Evolutionary conservation across 2,888 invertebrate genomes (phyloP), one percentile per base, ranked within the genome.

Genomic region (Nezara viridula): DNA sequence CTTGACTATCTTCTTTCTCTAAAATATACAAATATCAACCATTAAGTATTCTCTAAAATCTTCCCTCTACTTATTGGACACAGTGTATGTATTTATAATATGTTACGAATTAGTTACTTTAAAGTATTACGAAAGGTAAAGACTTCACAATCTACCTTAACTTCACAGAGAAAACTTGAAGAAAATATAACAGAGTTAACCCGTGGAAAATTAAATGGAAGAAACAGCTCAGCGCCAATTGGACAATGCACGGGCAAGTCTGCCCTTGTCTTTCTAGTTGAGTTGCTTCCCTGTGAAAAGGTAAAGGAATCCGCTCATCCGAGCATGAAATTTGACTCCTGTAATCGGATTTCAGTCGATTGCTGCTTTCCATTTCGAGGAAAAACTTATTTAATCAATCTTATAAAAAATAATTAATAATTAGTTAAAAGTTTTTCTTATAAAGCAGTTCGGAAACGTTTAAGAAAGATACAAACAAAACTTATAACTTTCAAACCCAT

Each of bases 211-310:
- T 81, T 44, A 27, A 77, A 21, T 77, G 37, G 40, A 77, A 40
- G 77, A 77, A 77, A 77, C 2, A 24, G 24, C 77, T 77, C 73
- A 73, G 4, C 37, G 73, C 24, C 40, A n/a, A 81, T 81, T 81
- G 81, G 44, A n/a, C 44, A 77, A 77, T 37, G 16, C 40, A 0
- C 2, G 10, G 81, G 32, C 1, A n/a, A 44, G 81, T 9, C 81
- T n/a, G 14, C 44, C 40, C 40, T 81, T 81, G 81, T 81, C 81
- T 81, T 81, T 81, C 81, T 81, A 81, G 81, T 81, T 44, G 44
- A n/a, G 44, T 81, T 81, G 44, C 81, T 81, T 44, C 14, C 40
- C 40, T 0, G 44, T 44, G 44, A 81, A 81, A 81, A 44, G 44
- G n/a, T 44, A 81, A 44, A 81, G 81, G 40, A 81, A 81, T 81